Base-by-base conservation (phyloP, 2,888 invertebrate species). In the Chalcosyrphus nemorum region DNA sequence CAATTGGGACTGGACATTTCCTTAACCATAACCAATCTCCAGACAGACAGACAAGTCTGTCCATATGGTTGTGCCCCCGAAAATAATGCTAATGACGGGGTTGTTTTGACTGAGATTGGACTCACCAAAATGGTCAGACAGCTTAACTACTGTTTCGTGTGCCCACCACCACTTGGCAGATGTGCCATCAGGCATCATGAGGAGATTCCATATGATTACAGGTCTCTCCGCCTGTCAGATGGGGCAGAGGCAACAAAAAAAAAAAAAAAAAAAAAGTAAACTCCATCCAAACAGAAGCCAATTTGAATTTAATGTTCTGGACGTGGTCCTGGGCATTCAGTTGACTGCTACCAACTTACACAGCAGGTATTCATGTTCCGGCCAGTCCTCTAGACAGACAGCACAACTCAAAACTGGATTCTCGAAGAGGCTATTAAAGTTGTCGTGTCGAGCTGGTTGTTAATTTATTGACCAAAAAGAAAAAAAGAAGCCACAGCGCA, bases 71-170 rank as follows among this genome's bases (percentile, higher is more conserved):
- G 56, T 75, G 70, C 52, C 59, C 63, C 80, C 75, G 54, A 78
- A 84, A 84, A 84, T 70, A 68, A 80, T 78, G 74, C 59, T 80
- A 84, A 84, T 84, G 74, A 84, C 59, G 2, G 41, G 80, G 84
- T 80, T 84, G 84, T 84, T 84, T 84, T 80, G 84, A 84, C 84
- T 84, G 80, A 80, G 80, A 75, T 80, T 41, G 78, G 74, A 75
- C 84, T 75, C 43, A 75, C 70, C 35, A 70, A 84, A 77, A 82
- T 82, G 82, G 84, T 68, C 38, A 84, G 75, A 80, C 84, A 75
- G 74, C 70, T 71, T 38, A 75, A 63, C 66, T 45, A 21, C 57
- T 63, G 57, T 2, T 19, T 61, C 38, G 38, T 24, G 38, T 24
- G 19, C 21, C 45, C 66, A 50, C 72, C 41, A 63, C 47, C 27